Conservation (phyloP, 2,888 invertebrate genomes). For the Calephelis perditalis region DNA sequence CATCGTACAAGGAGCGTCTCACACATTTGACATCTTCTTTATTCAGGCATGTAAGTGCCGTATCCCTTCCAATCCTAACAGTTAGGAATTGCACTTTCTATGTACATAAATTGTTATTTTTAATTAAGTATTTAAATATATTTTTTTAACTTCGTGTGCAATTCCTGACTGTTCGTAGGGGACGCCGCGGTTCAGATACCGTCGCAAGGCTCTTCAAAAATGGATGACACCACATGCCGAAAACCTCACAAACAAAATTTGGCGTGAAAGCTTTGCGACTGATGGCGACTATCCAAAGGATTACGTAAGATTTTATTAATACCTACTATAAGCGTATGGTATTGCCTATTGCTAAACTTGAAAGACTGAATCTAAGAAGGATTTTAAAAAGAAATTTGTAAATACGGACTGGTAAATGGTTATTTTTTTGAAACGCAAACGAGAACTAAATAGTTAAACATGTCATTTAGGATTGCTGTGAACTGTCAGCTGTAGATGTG, state of each 20-base stretch:
- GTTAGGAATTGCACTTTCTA: slow-evolving; percentile 58
- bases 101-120: slow-evolving; percentile 3
- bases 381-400: too few species aligned
- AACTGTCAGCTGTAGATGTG: too few species aligned
- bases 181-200: slow-evolving; percentile 33
- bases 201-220: slow-evolving; percentile 37
- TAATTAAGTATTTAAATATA: slow-evolving; percentile 11
- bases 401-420: too few species aligned
- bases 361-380: too few species aligned
- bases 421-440: too few species aligned
- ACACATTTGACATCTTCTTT: too few species aligned
- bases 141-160: slow-evolving; percentile 41
- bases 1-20: too few species aligned
- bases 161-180: slow-evolving; percentile 60
- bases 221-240: slow-evolving; percentile 65
- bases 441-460: too few species aligned
- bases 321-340: neutral
- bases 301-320: slow-evolving; percentile 36
- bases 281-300: slow-evolving; percentile 30
- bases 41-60: too few species aligned
- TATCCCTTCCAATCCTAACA: slow-evolving; percentile 26
- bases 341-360: too few species aligned
- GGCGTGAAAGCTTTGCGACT: slow-evolving; percentile 41
- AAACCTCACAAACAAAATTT: slow-evolving; percentile 50
- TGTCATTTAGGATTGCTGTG: too few species aligned